A percentile compares a stretch with the other conserved stretches of the same genome.
These are phyloP conservation scores for Muscicapa adusta DNA, from an alignment of 2,113 vertebrate species.

Conservation along the genomic window DNA sequence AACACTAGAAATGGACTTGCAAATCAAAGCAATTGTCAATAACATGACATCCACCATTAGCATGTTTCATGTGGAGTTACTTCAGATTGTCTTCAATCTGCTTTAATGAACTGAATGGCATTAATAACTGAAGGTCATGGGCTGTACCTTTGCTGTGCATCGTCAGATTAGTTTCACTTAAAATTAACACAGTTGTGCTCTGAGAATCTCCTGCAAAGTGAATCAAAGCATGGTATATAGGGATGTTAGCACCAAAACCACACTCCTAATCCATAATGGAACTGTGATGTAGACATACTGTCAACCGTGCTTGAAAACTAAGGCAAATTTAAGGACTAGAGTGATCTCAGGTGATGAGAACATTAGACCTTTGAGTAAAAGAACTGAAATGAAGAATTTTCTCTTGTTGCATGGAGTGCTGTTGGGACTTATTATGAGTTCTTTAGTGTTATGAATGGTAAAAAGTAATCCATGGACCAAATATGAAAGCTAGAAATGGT, in stretches of 20 bases:
- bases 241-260: background rate
- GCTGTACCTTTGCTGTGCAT: background rate
- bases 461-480: background rate
- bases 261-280: background rate
- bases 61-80: background rate
- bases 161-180: background rate
- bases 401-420: background rate
- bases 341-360: background rate
- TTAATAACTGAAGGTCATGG: background rate
- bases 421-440: background rate
- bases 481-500: background rate
- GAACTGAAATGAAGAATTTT: background rate
- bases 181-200: background rate
- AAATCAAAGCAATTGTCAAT: background rate
- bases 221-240: background rate
- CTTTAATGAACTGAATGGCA: background rate
- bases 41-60: background rate
- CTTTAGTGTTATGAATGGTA: background rate
- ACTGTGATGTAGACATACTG: background rate
- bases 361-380: background rate
- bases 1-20: background rate
- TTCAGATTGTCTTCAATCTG: background rate
- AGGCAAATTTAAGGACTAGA: background rate
- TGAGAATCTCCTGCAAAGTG: background rate
- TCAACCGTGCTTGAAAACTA: background rate